Evolutionary conservation across 1,140 invertebrate genomes (phyloP).

Genomic region (Drosophila carrolli): DNA sequence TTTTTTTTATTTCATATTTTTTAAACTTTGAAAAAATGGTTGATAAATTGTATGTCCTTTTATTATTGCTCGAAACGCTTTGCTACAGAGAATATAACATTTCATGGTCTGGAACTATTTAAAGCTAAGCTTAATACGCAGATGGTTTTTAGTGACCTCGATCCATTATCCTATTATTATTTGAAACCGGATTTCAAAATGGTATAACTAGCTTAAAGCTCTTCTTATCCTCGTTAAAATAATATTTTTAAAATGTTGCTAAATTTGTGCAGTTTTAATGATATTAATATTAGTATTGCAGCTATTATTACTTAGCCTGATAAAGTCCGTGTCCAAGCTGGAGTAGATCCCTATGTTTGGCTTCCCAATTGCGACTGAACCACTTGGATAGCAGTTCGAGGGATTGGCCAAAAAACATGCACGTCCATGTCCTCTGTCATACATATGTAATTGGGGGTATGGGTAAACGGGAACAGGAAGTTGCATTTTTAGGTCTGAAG

Average conservation of each 20-base stretch:
- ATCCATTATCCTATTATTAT: no score
- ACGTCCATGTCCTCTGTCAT: conserved; percentile 11
- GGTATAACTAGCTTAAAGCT: not conserved
- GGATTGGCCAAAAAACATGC: conserved; percentile 11
- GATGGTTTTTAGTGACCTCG: no score
- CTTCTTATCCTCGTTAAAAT: not conserved
- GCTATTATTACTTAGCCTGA: not conserved
- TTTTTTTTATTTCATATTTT: no score
- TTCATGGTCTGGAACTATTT: no score
- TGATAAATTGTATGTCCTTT: no score
- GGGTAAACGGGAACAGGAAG: conserved; percentile 6
- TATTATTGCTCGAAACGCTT: no score
- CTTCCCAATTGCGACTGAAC: conserved; percentile 35
- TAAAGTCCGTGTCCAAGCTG: not conserved
- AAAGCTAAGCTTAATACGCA: no score
- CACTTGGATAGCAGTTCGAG: not conserved
- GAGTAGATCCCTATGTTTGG: conserved; percentile 14
- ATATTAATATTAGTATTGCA: not conserved
- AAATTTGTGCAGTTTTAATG: not conserved
- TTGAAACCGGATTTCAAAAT: no score
- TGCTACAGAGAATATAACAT: no score
- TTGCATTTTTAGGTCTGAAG: conserved; percentile 11
- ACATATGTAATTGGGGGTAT: conserved; percentile 14
- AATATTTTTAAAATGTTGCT: no score
- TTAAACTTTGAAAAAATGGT: no score